Evolutionary conservation across 2,888 invertebrate genomes (phyloP), one percentile per base, ranked within the genome.

Genomic region (Endotricha flammealis): DNA sequence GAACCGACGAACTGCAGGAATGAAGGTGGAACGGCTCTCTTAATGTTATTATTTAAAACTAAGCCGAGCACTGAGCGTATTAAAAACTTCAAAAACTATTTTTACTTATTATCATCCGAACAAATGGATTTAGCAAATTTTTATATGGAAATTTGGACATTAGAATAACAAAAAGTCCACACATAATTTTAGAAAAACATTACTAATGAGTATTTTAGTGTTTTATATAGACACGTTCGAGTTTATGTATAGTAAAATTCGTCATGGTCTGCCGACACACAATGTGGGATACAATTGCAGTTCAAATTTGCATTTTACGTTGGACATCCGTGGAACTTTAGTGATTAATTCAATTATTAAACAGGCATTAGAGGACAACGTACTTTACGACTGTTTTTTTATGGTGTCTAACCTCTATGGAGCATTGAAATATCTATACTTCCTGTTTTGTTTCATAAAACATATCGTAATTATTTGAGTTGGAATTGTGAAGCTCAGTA

Each of bases 221-320:
- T 53, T 45, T 44, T 62, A 48, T 56, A 62, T 62, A 57, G 53
- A 54, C 48, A 53, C 50, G 55, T 59, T 64, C 51, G 56, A 51
- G 43, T 50, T 53, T 63, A 64, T 56, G 58, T 64, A 62, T 58
- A 60, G 63, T 55, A 52, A 55, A n/a, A 63, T 58, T 50, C 65
- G 81, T 71, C 65, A 72, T 66, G 82, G 73, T 81, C 79, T 65
- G 72, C 37, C 56, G 65, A 50, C 53, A 50, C 43, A 58, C 66
- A 62, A 61, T 74, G 74, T 76, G 70, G 74, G 64, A 57, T 64
- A 71, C 78, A 76, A 76, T 74, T 77, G 78, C 76, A 77, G 54
- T 57, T 44, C 38, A 65, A 70, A 85, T 85, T 85, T 81, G 82
- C 83, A 85, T 83, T 80, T 74, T 69, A 70, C 66, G 64, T 68